Evolutionary conservation across 2,797 vertebrate genomes (phyloP), one percentile per base, ranked within the genome.

Genomic region (Adelosebastes latens): DNA sequence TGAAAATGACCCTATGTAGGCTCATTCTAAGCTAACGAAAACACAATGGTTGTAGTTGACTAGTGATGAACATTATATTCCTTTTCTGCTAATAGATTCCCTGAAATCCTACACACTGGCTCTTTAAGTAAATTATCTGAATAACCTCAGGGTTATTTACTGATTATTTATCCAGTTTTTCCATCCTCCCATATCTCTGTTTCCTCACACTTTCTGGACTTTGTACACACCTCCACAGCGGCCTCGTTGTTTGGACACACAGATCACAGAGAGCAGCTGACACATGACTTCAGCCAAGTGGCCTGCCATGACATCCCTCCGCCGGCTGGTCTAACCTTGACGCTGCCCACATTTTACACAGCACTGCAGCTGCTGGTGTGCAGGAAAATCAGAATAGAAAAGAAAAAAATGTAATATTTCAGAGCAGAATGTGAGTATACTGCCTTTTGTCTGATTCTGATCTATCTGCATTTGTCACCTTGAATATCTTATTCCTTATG

Each of bases 231-330:
- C 49, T 61, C 49, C 69, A 82, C 56, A 60, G 53, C 58, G 42
- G 53, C 58, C 52, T 46, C 34, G 77, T 61, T 61, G 69, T 82
- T 71, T 75, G 71, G 83, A 77, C 74, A 14, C 74, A 16, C n/a
- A 5, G 36, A 34, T 18, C 8, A 27, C 66, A 49, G 27, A 52
- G 71, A 90, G 75, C 90, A 92, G 92, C 91, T 92, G 88, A 86
- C 49, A 34, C 76, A 76, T 64, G 64, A 71, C 79, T 67, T 72
- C 58, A 82, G 87, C 84, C 85, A 72, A 86, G 61, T 25, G 56
- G 72, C 53, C 72, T 62, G 34, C 46, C 52, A 67, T 85, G 80
- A 76, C 80, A 81, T 83, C 89, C 22, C 69, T 76, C 68, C 62
- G 56, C 25, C 76, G 16, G 1, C 56, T 39, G 62, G n/a, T 52